These are phyloP conservation scores for Vulpes vulpes DNA, from an alignment of 2,113 vertebrate species.

Conservation along the genomic window DNA sequence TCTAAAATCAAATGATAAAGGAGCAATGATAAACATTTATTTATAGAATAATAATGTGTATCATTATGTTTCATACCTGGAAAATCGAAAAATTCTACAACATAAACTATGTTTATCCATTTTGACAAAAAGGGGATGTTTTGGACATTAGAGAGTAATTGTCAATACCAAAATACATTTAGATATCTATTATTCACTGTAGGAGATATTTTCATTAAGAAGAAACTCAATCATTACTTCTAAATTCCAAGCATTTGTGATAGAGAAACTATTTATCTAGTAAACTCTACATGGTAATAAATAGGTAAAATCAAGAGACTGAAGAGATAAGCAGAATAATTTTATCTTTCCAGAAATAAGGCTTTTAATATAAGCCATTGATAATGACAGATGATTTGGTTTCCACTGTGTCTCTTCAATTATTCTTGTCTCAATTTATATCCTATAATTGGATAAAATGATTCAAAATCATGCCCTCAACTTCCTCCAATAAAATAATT, in stretches of 20 bases:
- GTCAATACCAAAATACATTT: not conserved
- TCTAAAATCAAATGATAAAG: slow-evolving; percentile 66
- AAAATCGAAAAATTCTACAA: slow-evolving; percentile 53
- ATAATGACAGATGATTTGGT: not conserved
- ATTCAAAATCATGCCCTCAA: not conserved
- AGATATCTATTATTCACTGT: not conserved
- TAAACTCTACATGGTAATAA: not conserved
- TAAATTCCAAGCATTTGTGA: slow-evolving; percentile 9
- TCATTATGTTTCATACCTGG: not conserved
- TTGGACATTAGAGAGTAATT: not conserved
- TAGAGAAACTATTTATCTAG: not conserved
- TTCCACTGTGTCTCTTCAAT: not conserved
- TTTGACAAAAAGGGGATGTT: slow-evolving; percentile 59
- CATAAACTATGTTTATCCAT: not conserved
- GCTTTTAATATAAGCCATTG: not conserved
- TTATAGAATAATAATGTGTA: not conserved
- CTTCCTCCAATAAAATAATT: not conserved
- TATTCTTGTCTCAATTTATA: not conserved
- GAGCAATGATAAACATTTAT: not conserved
- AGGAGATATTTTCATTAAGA: slow-evolving; percentile 65
- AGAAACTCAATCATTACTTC: slow-evolving; percentile 49
- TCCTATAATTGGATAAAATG: not conserved
- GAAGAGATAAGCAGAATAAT: not conserved
- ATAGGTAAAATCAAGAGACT: not conserved
- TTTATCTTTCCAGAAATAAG: not conserved